Base-by-base conservation (phyloP, 2,797 vertebrate species). In the Pangasius macronema region DNA sequence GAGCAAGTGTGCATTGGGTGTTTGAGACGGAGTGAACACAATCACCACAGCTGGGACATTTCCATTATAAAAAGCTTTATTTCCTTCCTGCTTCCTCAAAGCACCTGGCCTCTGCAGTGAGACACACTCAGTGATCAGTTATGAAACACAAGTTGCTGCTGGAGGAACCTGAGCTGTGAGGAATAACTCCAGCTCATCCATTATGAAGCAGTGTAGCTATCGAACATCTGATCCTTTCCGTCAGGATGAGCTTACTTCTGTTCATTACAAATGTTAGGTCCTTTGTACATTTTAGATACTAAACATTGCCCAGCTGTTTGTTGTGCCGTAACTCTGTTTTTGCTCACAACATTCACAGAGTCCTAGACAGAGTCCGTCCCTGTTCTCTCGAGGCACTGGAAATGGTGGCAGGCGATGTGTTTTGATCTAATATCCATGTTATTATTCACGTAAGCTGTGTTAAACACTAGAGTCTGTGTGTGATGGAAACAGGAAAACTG, bases 171-270 rank as follows among this genome's bases (percentile, higher is more conserved):
- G 91, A 94, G 86, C 93, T 85, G 85, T 55, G 84, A 87, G 85
- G 87, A 90, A 55, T 87, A 89, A 90, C 91, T 93, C 84, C 42
- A 86, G 84, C 72, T 46, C 82, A 93, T 95, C 89, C 80, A 95
- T 95, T 95, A 95, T 95, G 90, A 92, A 96, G 93, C 92, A 94
- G 91, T 82, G 87, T 72, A 49, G 84, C 89, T 80, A 88, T 94
- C 90, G 30, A 87, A 72, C 90, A 92, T 88, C 91, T 3, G 85
- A 93, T 93, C 89, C 91, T 86, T 73, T 61, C 7, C 68, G 51
- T 84, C 90, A 91, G 85, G 46, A 85, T 90, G 89, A 82, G 83
- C 63, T 90, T 84, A 88, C 88, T 81, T 83, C 83, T 88, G 86
- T 72, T 82, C 79, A 70, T 80, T 73, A 90, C 87, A 85, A 87